A percentile compares a stretch with the other conserved stretches of the same genome.
Conservation (phyloP, 2,113 vertebrate species). For the Sitta europaea region DNA sequence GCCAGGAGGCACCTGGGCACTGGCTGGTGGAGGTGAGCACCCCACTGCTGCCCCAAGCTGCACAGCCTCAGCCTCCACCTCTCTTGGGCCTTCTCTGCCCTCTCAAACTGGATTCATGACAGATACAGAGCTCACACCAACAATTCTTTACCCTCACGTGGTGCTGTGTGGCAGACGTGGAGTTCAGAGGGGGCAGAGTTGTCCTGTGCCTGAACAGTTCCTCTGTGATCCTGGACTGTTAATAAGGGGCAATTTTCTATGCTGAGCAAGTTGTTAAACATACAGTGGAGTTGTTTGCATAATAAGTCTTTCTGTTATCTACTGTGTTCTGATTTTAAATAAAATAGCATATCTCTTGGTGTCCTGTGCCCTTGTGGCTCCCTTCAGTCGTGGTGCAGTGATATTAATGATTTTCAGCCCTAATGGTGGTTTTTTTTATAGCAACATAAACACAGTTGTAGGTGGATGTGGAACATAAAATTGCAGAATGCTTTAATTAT, state of each 20-base stretch:
- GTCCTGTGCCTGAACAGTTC: neutral
- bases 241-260: neutral
- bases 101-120: slow-evolving; percentile 18
- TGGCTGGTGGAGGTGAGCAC: neutral
- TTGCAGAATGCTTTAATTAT: neutral
- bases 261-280: slow-evolving; percentile 24
- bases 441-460: neutral
- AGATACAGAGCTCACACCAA: neutral
- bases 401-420: rapidly evolving
- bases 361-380: neutral
- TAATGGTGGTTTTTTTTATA: neutral
- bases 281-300: slow-evolving; percentile 63
- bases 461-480: neutral
- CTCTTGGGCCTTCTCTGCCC: neutral
- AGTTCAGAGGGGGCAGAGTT: neutral
- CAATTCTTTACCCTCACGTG: neutral
- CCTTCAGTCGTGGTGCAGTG: neutral
- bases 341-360: slow-evolving; percentile 54
- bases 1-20: neutral
- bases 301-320: slow-evolving; percentile 59
- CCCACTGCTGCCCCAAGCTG: neutral
- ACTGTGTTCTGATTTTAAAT: slow-evolving; percentile 65
- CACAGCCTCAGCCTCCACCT: neutral
- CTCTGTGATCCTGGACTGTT: neutral
- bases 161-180: neutral